Percentiles rank a stretch among this genome's conserved stretches.
phyloP scores from a whole-genome alignment of 2,888 invertebrate genomes.

The Helleia helle region DNA sequence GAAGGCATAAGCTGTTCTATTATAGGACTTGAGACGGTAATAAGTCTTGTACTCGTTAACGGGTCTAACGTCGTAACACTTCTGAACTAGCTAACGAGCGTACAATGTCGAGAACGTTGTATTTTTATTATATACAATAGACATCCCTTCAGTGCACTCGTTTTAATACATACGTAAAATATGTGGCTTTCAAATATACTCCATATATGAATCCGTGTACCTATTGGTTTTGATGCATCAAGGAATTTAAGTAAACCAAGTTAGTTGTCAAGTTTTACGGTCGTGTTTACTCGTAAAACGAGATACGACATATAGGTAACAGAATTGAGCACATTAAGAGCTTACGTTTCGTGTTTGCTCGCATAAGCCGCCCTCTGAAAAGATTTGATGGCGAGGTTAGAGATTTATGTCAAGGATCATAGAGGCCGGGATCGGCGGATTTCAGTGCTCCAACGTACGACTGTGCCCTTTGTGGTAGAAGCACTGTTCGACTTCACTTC shows the following conservation, averaged over 20 bases:
- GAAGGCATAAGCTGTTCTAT: slow-evolving; percentile 33
- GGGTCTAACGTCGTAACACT: slow-evolving; percentile 36
- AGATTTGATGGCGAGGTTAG: slow-evolving; percentile 72
- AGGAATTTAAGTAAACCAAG: background rate
- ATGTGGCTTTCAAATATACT: too few relatives aligned
- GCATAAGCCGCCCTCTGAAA: slow-evolving; percentile 65
- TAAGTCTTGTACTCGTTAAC: slow-evolving; percentile 44
- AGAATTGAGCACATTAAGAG: slow-evolving; percentile 56
- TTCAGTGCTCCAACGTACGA: slow-evolving; percentile 66
- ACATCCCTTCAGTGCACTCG: background rate
- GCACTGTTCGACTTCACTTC: slow-evolving; percentile 67
- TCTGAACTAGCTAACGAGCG: slow-evolving; percentile 34
- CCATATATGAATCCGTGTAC: too few relatives aligned
- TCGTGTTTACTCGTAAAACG: slow-evolving; percentile 22
- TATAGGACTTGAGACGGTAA: slow-evolving; percentile 30
- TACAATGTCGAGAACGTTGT: slow-evolving; percentile 27
- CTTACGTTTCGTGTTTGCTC: slow-evolving; percentile 56
- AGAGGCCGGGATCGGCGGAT: slow-evolving; percentile 65
- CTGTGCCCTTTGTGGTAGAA: slow-evolving; percentile 69
- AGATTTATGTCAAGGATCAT: slow-evolving; percentile 74
- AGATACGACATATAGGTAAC: slow-evolving; percentile 29
- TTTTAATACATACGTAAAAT: background rate
- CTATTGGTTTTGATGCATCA: too few relatives aligned
- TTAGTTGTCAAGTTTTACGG: slow-evolving; percentile 10
- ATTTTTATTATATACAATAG: background rate